Base-by-base conservation (phyloP, 2,888 invertebrate species). In the Patella depressa region DNA sequence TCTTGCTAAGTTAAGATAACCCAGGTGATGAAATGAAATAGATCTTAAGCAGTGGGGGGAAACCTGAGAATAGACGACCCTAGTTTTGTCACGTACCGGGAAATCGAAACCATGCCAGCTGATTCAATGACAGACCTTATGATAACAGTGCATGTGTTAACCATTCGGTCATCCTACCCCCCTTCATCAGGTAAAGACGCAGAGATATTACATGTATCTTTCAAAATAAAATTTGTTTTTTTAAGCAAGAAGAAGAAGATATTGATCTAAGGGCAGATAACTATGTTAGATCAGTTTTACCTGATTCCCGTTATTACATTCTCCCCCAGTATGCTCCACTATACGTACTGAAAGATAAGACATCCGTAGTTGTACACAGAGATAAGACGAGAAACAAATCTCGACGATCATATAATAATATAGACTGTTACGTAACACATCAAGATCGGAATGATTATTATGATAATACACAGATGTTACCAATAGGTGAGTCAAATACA, bases 251-350 rank as follows among this genome's bases (percentile, higher is more conserved):
- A 78, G 88, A 88, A 78, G 82, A 82, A 74, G 86, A 88, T 71
- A 87, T 88, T 34, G 86, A 87, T 77, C 82, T 83, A 19, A 78
- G 88, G 75, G 88, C 88, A 34, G 88, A 88, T 57, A 73, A 79
- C 9, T 88, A 85, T 80, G 85, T 85, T 12, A 77, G 83, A 15
- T 83, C 83, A 53, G 81, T 86, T 14, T 72, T 78, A 17, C 87
- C 88, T 24, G 86, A 88, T 70, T 73, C 79, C n/a, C 74, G 82
- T 11, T 87, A 79, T 72, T 85, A 81, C 70, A 76, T 83, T 7
- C 73, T 82, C 11, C 81, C 84, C 19, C 81, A 83, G 71, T 78
- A 83, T 65, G 79, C 72, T 17, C 53, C 59, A 19, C 53, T 72
- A 17, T 65, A 14, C 72, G 70, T 34, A 72, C 55, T 15, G 71